These are phyloP conservation scores for Bembecia ichneumoniformis DNA, from an alignment of 2,888 invertebrate species.

Conservation along the genomic window DNA sequence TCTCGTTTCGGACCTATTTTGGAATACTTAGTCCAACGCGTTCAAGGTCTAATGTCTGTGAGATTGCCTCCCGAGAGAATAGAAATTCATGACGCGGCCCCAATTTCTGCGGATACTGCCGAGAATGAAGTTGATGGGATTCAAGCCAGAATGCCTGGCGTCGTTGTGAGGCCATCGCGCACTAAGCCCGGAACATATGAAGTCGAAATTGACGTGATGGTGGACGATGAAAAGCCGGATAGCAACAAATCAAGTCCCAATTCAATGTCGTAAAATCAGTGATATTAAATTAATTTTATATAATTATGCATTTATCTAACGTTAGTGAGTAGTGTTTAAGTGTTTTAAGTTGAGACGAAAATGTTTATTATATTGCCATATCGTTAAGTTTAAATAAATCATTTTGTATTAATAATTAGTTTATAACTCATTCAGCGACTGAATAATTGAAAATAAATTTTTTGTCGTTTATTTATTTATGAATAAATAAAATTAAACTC, in stretches of 20 bases:
- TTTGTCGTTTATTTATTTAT: too few relatives aligned
- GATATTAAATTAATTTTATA: not conserved
- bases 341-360: not conserved
- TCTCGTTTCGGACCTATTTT: conserved; percentile 78
- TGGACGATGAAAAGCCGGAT: conserved; percentile 57
- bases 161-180: conserved; percentile 45
- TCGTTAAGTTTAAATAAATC: conserved; percentile 32
- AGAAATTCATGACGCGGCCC: conserved; percentile 10
- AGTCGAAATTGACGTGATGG: conserved; percentile 53
- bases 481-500: too few relatives aligned
- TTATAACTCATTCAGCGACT: too few relatives aligned
- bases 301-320: not conserved
- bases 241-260: conserved; percentile 16
- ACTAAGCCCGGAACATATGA: conserved; percentile 58
- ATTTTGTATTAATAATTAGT: conserved; percentile 3
- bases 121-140: conserved; percentile 64
- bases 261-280: conserved; percentile 1
- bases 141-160: conserved; percentile 52
- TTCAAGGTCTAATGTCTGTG: conserved; percentile 80
- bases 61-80: conserved; percentile 53
- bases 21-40: conserved; percentile 77
- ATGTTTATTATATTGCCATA: conserved; percentile 62
- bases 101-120: conserved; percentile 36
- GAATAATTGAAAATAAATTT: too few relatives aligned
- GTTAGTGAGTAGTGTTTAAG: too few relatives aligned